A percentile compares a stretch with the other conserved stretches of the same genome.
Conservation (phyloP, 2,797 vertebrate species). For the Anisognathus igniventris region DNA sequence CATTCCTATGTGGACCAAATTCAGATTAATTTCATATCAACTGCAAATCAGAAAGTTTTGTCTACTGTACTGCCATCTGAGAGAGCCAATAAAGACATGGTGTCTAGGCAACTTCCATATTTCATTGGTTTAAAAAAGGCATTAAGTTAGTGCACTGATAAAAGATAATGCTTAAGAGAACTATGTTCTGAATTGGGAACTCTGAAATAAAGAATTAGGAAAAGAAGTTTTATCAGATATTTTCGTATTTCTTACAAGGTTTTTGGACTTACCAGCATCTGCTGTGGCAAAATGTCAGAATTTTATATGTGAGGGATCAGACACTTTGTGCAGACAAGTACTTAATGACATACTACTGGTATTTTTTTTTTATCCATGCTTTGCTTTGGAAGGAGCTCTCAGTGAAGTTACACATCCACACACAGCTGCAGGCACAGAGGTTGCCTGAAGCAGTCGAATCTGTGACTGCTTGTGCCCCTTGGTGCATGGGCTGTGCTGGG, state of each 20-base stretch:
- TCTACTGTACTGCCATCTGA: background rate
- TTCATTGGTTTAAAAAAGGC: background rate
- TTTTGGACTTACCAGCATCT: background rate
- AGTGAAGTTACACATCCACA: rapidly evolving
- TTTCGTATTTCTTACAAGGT: background rate
- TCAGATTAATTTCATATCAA: background rate
- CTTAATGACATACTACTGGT: background rate
- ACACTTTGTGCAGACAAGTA: background rate
- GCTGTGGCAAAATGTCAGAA: background rate
- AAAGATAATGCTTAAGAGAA: background rate
- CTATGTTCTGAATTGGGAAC: background rate
- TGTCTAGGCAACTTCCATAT: background rate
- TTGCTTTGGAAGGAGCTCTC: background rate
- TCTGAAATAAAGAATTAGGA: background rate
- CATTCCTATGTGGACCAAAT: background rate
- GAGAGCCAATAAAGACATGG: rapidly evolving
- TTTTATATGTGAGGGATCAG: background rate
- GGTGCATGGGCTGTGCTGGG: background rate
- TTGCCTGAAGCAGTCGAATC: background rate
- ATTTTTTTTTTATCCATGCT: background rate
- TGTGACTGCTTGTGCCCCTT: rapidly evolving
- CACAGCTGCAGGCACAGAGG: background rate
- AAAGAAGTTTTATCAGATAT: background rate
- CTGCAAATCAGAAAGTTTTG: background rate
- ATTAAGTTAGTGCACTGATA: background rate